These are phyloP conservation scores for Oscheius sp. DNA, from an alignment of 2,888 invertebrate genomes.

Conservation along the genomic window DNA sequence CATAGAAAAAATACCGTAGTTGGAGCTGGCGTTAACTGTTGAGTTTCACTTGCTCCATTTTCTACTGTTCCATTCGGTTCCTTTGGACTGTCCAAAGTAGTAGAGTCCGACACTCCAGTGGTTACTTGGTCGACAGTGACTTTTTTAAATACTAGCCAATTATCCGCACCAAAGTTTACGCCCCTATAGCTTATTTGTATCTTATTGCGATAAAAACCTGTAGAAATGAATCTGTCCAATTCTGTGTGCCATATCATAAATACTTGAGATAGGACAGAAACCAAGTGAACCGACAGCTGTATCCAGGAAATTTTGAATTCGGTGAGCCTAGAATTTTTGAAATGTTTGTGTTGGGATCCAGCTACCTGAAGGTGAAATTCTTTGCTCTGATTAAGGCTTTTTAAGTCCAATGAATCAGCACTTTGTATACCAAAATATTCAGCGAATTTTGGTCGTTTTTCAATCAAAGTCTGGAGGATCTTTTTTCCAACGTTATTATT, in stretches of 20 bases:
- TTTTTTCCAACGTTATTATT: slow-evolving; percentile 61
- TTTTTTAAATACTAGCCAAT: slow-evolving; percentile 66
- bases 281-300: slow-evolving; percentile 63
- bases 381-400: slow-evolving; percentile 55
- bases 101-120: slow-evolving; percentile 36
- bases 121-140: slow-evolving; percentile 63
- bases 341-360: not conserved
- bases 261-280: slow-evolving; percentile 60
- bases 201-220: slow-evolving; percentile 31
- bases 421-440: slow-evolving; percentile 63
- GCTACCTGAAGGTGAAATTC: slow-evolving; percentile 60
- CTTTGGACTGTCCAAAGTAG: slow-evolving; percentile 9
- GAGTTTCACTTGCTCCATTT: not conserved
- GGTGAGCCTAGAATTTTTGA: slow-evolving; percentile 49
- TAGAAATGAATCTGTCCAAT: slow-evolving; percentile 66
- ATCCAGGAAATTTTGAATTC: slow-evolving; percentile 63
- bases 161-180: slow-evolving; percentile 64
- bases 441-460: slow-evolving; percentile 64
- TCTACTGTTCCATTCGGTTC: slow-evolving; percentile 36
- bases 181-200: slow-evolving; percentile 39
- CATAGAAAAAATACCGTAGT: not conserved
- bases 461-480: slow-evolving; percentile 60
- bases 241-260: slow-evolving; percentile 64
- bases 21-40: too few relatives aligned
- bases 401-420: slow-evolving; percentile 55